phyloP scores from a whole-genome alignment of 2,113 vertebrate species.

The Macrotus californicus region DNA sequence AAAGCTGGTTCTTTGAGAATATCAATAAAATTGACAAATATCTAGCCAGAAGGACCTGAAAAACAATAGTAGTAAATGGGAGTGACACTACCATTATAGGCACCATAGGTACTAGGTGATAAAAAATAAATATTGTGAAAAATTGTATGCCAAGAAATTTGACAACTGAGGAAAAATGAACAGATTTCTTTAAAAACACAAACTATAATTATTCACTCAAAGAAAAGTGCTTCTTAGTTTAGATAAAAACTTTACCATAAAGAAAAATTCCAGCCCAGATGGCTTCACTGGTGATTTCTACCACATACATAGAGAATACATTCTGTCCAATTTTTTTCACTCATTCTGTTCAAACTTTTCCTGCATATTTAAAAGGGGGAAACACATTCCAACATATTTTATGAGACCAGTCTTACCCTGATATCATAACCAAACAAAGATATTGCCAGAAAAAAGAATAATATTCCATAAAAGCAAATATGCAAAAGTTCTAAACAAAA shows the following conservation, averaged over 20 bases:
- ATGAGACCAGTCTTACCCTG: background rate
- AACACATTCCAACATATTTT: background rate
- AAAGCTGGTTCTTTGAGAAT: background rate
- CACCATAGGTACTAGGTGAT: background rate
- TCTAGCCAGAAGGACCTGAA: background rate
- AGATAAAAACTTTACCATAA: background rate
- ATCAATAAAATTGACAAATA: background rate
- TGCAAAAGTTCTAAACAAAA: background rate
- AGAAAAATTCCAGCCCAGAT: background rate
- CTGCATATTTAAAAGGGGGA: background rate
- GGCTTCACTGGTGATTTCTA: background rate
- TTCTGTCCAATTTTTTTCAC: background rate
- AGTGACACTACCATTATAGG: background rate
- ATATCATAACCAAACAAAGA: background rate
- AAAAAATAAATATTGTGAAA: background rate
- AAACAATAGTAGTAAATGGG: background rate
- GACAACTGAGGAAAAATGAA: too few relatives aligned
- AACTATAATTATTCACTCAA: background rate
- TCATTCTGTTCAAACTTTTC: background rate
- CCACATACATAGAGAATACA: background rate
- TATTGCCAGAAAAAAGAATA: background rate
- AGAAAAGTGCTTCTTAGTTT: background rate
- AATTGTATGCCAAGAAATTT: background rate
- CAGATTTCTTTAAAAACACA: background rate
- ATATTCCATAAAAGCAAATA: background rate